Conservation (phyloP, 2,888 invertebrate species). For the Leistus spinibarbis region DNA sequence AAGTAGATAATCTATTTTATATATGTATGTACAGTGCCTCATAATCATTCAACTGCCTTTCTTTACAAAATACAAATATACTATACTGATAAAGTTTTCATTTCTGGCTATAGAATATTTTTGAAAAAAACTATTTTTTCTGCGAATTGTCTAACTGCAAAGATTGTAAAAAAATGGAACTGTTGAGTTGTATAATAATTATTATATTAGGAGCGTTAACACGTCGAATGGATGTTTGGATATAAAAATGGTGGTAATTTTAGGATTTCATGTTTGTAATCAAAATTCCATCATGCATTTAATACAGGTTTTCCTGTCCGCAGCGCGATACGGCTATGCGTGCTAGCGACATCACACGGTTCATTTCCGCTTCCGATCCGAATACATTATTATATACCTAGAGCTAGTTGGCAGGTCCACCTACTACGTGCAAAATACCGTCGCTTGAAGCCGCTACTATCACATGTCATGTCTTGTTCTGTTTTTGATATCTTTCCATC, state of each 20-base stretch:
- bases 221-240: background rate
- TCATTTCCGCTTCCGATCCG: slow-evolving; percentile 31
- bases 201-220: background rate
- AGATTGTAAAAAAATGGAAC: background rate
- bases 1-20: no score
- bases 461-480: background rate
- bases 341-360: slow-evolving; percentile 31
- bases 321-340: slow-evolving; percentile 1
- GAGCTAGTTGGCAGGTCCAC: background rate
- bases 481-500: background rate
- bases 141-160: background rate
- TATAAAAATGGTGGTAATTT: slow-evolving; percentile 11
- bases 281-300: slow-evolving; percentile 29
- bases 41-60: no score
- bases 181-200: background rate
- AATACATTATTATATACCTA: slow-evolving; percentile 14
- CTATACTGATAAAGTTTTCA: no score
- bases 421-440: background rate
- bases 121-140: no score
- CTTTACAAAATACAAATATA: no score
- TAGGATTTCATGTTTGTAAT: slow-evolving; percentile 28
- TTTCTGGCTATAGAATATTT: no score
- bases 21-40: no score
- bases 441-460: background rate
- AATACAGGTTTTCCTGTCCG: slow-evolving; percentile 22